Percentiles rank a stretch among this genome's conserved stretches.
These are phyloP conservation scores for Agonopterix arenella DNA, from an alignment of 2,888 invertebrate genomes.

Conservation along the genomic window DNA sequence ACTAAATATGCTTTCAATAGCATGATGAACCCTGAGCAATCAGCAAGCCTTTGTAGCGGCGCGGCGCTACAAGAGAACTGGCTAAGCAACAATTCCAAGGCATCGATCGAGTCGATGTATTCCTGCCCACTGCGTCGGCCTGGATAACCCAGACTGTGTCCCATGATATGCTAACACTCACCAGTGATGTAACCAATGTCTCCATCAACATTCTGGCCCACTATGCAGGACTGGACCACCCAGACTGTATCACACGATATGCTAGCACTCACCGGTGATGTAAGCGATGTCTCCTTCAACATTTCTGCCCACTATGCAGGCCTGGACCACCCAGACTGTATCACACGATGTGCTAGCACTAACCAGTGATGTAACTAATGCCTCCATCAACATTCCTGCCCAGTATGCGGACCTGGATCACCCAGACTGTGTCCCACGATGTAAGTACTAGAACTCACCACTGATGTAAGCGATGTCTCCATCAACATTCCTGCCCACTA, in stretches of 20 bases:
- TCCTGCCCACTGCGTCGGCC: constrained; percentile 27
- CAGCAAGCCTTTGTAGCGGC: too few relatives aligned
- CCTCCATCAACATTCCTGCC: constrained; percentile 23
- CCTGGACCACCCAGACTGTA: constrained; percentile 23
- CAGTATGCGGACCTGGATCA: constrained; percentile 23
- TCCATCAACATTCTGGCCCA: constrained; percentile 25
- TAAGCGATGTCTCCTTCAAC: constrained; percentile 24
- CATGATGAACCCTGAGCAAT: too few relatives aligned
- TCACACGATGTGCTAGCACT: background rate
- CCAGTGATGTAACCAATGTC: constrained; percentile 30
- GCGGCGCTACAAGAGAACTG: too few relatives aligned
- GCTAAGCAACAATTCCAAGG: too few relatives aligned
- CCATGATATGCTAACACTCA: constrained; percentile 6
- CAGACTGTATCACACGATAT: constrained; percentile 13
- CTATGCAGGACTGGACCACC: constrained; percentile 26
- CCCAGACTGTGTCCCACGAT: constrained; percentile 29
- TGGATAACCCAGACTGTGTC: constrained; percentile 23
- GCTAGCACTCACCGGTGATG: constrained; percentile 22
- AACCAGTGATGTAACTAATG: constrained; percentile 31
- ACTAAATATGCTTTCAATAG: too few relatives aligned
- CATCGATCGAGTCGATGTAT: too few relatives aligned
- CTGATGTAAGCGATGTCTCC: constrained; percentile 28
- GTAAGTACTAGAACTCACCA: constrained; percentile 26
- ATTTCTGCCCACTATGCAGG: constrained; percentile 27
- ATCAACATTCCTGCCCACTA: constrained; percentile 24